Conservation (phyloP, 2,797 vertebrate species). For the Harpagifer antarcticus region DNA sequence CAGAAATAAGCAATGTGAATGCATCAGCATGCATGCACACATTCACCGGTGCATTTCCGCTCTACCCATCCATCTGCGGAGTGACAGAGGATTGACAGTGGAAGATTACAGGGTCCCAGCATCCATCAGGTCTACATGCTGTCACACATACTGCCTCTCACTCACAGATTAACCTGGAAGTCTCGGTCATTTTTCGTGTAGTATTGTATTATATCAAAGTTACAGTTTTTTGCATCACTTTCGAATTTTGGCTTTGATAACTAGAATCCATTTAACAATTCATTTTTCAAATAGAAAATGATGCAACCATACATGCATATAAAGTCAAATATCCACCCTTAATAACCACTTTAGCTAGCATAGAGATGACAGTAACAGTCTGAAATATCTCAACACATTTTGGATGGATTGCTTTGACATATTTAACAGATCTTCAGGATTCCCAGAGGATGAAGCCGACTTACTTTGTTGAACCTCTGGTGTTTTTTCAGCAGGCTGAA, state of each 20-base stretch:
- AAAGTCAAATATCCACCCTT: not conserved
- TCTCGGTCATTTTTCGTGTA: slow-evolving; percentile 18
- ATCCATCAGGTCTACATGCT: slow-evolving; percentile 48
- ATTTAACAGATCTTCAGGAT: not conserved
- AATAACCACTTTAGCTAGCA: not conserved
- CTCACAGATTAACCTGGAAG: not conserved
- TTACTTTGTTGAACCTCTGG: not conserved
- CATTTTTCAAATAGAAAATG: not conserved
- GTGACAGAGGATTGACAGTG: slow-evolving; percentile 50
- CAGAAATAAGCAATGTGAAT: not conserved
- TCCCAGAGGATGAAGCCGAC: not conserved
- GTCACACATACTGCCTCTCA: slow-evolving; percentile 11
- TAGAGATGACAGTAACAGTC: not conserved
- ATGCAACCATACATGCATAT: not conserved
- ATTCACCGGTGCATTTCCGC: slow-evolving; percentile 17
- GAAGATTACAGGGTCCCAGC: slow-evolving; percentile 61
- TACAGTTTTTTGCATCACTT: not conserved
- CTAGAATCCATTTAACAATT: not conserved
- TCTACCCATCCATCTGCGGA: slow-evolving; percentile 49
- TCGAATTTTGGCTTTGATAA: not conserved
- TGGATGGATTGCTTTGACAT: not conserved
- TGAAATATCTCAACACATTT: not conserved
- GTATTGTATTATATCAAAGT: not conserved
- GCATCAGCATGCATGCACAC: not conserved
- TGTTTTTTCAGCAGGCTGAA: not conserved